Percentiles rank a stretch among this genome's conserved stretches.
Conservation (phyloP, 2,113 vertebrate species). For the Nerophis ophidion region DNA sequence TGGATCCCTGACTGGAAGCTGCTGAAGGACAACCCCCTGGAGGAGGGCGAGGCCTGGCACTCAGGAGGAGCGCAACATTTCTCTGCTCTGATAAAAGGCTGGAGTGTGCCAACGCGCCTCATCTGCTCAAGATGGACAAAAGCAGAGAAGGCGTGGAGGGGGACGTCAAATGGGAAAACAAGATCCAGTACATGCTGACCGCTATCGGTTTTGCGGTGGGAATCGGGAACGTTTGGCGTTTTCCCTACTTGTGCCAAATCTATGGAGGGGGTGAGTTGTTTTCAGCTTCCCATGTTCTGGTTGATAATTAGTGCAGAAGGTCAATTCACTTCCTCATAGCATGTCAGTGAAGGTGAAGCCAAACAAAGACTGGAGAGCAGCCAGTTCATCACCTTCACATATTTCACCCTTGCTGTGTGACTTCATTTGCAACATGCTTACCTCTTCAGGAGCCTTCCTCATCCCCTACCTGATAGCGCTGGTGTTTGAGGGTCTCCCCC, state of each 20-base stretch:
- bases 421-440: slow-evolving; percentile 1
- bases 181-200: slow-evolving; percentile 87
- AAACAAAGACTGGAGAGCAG: slow-evolving; percentile 23
- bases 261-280: slow-evolving; percentile 84
- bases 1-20: neutral
- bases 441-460: slow-evolving; percentile 83
- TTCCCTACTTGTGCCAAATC: slow-evolving; percentile 90
- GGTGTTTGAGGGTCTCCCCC: slow-evolving; percentile 81
- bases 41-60: neutral
- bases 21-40: neutral
- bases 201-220: slow-evolving; percentile 89
- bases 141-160: slow-evolving; percentile 70
- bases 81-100: neutral
- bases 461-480: slow-evolving; percentile 84
- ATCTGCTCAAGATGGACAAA: slow-evolving; percentile 59
- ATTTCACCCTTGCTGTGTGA: slow-evolving; percentile 6
- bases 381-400: slow-evolving; percentile 2
- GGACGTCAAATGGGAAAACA: slow-evolving; percentile 91
- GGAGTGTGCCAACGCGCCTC: neutral
- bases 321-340: slow-evolving; percentile 3
- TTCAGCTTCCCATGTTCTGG: neutral
- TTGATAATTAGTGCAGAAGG: neutral
- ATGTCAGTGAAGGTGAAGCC: slow-evolving; percentile 3
- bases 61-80: neutral
- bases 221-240: slow-evolving; percentile 90